These are phyloP conservation scores for Rapana venosa DNA, from an alignment of 2,888 invertebrate genomes.

Conservation along the genomic window DNA sequence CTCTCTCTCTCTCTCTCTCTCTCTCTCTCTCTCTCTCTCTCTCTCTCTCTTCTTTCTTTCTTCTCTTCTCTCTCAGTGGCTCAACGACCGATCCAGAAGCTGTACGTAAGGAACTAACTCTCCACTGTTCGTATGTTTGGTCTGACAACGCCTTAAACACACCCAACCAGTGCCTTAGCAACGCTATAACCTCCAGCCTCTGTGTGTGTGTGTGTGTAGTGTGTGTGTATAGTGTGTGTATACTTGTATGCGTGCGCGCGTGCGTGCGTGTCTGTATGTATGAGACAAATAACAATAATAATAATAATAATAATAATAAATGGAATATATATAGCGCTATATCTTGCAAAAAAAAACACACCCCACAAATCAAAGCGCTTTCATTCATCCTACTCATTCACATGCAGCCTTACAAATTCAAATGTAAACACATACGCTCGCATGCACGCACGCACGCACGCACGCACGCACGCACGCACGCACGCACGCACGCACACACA, in stretches of 20 bases:
- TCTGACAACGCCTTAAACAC: neutral
- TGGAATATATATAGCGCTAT: no score
- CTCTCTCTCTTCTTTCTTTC: neutral
- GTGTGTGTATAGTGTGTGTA: neutral
- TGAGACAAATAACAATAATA: neutral
- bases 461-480: neutral
- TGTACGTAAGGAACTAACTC: neutral
- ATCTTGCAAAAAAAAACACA: no score
- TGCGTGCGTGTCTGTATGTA: neutral
- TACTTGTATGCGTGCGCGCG: neutral
- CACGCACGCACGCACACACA: neutral
- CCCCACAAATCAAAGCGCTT: no score
- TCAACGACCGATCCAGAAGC: neutral
- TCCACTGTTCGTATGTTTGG: neutral
- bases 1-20: no score
- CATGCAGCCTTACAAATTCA: no score
- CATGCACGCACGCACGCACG: no score
- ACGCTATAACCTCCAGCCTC: no score
- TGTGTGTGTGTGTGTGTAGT: neutral
- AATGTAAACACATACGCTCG: no score
- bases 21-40: no score
- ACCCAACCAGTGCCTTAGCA: no score
- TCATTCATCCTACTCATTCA: no score
- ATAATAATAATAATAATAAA: no score
- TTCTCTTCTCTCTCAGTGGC: neutral